Evolutionary conservation across 2,113 vertebrate species (phyloP).

Genomic region (Platysteira castanea): DNA sequence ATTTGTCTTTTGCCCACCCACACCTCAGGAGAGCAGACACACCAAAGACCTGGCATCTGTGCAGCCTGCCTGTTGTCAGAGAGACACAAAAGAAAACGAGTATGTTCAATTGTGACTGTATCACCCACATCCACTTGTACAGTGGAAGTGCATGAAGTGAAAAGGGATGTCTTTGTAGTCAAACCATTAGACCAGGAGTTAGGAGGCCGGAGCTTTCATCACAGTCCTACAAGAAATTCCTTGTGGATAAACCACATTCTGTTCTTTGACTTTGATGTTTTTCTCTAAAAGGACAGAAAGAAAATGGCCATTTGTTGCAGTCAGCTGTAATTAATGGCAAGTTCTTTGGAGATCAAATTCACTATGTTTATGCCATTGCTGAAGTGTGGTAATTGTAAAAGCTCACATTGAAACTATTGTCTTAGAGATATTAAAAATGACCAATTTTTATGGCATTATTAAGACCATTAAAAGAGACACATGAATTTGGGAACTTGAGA

Average conservation of each 20-base stretch:
- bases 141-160: not conserved
- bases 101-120: not conserved
- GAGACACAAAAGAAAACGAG: not conserved
- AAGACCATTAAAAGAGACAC: not conserved
- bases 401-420: not conserved
- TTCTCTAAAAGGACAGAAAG: not conserved
- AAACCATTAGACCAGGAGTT: not conserved
- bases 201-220: conserved; percentile 10
- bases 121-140: not conserved
- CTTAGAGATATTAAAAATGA: not conserved
- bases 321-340: not conserved
- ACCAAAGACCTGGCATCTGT: not conserved
- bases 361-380: not conserved
- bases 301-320: not conserved
- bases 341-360: not conserved
- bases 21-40: not conserved
- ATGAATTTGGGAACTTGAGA: not conserved
- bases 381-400: not conserved
- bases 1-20: not conserved
- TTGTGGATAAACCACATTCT: not conserved
- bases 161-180: not conserved
- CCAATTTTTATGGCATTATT: not conserved
- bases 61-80: not conserved
- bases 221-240: not conserved
- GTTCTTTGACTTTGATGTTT: not conserved